Percentiles rank a stretch among this genome's conserved stretches.
Evolutionary conservation across 2,113 vertebrate species (phyloP).

Genomic region (Alethe diademata): DNA sequence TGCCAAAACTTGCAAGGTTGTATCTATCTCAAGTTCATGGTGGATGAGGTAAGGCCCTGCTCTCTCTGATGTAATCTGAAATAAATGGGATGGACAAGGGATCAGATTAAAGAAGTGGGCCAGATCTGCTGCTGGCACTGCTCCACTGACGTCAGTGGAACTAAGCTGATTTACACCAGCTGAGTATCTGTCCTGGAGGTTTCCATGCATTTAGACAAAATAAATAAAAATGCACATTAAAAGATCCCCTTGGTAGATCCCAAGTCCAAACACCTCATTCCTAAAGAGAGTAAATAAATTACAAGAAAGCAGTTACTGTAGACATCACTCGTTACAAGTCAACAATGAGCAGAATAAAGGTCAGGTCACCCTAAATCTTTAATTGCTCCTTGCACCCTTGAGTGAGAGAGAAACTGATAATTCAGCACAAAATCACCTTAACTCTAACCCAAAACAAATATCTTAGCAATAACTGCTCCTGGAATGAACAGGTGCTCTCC

Average conservation of each 20-base stretch:
- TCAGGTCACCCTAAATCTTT: slow-evolving; percentile 25
- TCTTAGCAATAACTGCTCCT: background rate
- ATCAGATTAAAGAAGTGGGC: slow-evolving; percentile 66
- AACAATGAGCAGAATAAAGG: slow-evolving; percentile 1
- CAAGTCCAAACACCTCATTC: background rate
- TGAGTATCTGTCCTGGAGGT: slow-evolving; percentile 11
- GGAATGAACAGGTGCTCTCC: background rate
- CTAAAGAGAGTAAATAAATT: slow-evolving; percentile 14
- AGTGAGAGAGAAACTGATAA: slow-evolving; percentile 18
- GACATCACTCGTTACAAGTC: background rate
- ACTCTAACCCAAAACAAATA: slow-evolving; percentile 1
- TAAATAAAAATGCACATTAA: slow-evolving; percentile 7
- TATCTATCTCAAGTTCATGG: background rate
- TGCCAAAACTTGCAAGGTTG: slow-evolving; percentile 6
- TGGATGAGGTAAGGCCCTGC: slow-evolving; percentile 29
- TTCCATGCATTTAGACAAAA: slow-evolving; percentile 30
- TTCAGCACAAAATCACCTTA: slow-evolving; percentile 40
- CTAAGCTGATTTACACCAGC: slow-evolving; percentile 58
- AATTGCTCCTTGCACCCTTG: background rate
- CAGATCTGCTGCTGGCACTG: background rate
- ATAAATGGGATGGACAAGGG: slow-evolving; percentile 53
- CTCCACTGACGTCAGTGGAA: slow-evolving; percentile 59
- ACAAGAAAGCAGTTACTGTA: background rate
- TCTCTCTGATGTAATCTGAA: slow-evolving; percentile 51
- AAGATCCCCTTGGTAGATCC: background rate